phyloP scores from a whole-genome alignment of 2,113 vertebrate species.

The Sisor rabdophorus region DNA sequence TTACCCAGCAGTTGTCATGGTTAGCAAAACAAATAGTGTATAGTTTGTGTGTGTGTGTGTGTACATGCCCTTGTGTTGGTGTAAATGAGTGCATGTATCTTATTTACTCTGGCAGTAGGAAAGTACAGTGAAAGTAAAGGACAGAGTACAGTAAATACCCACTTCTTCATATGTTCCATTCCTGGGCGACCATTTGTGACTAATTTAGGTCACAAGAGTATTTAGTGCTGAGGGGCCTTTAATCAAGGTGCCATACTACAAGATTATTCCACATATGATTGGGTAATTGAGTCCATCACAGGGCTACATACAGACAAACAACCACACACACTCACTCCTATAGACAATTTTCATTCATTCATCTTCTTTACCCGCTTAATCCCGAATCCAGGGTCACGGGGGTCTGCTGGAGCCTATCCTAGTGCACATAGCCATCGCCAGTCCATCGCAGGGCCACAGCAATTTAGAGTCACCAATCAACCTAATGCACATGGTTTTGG shows the following conservation, averaged over 20 bases:
- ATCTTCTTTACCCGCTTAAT: no score
- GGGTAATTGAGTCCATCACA: conserved; percentile 19
- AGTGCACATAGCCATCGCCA: no score
- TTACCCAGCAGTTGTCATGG: conserved; percentile 67
- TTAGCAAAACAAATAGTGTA: conserved; percentile 66
- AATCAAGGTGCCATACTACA: conserved; percentile 52
- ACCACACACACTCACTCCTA: no score
- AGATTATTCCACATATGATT: conserved; percentile 7
- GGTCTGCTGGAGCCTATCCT: no score
- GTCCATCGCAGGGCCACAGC: no score
- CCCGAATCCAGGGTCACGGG: no score
- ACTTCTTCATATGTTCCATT: conserved; percentile 65
- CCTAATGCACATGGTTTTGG: no score
- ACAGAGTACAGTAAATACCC: conserved; percentile 59
- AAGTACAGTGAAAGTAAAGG: conserved; percentile 59
- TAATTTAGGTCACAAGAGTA: conserved; percentile 49
- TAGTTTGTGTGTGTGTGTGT: conserved; percentile 40
- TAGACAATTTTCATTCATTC: no score
- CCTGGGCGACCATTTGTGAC: conserved; percentile 58
- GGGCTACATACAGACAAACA: no score
- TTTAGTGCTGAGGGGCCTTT: conserved; percentile 44
- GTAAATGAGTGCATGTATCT: conserved; percentile 22
- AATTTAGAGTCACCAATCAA: no score
- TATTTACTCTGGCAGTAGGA: conserved; percentile 41
- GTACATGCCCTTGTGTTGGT: conserved; percentile 30